Conservation (phyloP, 2,797 vertebrate species). For the Pelochelys cantorii region DNA sequence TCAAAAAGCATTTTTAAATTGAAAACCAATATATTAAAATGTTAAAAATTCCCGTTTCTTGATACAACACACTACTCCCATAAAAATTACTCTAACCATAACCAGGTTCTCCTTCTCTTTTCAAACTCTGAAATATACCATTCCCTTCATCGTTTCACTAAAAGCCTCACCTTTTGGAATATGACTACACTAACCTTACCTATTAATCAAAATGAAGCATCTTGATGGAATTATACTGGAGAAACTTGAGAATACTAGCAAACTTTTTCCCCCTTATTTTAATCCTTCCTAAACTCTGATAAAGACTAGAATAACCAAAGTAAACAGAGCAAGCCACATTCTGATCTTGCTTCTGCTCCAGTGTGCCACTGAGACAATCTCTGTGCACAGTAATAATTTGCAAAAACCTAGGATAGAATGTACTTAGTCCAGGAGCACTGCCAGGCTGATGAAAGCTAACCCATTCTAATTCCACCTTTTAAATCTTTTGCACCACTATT, state of each 20-base stretch:
- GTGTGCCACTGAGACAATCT: neutral
- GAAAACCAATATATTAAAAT: neutral
- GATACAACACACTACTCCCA: neutral
- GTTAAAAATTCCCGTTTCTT: neutral
- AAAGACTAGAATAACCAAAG: neutral
- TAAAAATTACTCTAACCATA: neutral
- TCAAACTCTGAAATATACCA: neutral
- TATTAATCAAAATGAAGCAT: conserved; percentile 2
- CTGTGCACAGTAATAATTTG: neutral
- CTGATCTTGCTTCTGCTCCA: accelerated
- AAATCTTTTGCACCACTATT: neutral
- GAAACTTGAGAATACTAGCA: conserved; percentile 15
- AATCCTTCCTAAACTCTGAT: neutral
- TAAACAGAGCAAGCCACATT: neutral
- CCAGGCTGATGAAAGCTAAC: neutral
- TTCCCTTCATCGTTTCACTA: neutral
- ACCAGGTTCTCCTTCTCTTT: neutral
- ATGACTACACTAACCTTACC: neutral
- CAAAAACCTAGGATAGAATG: neutral
- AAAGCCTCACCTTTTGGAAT: neutral
- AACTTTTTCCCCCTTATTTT: conserved; percentile 1
- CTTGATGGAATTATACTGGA: conserved; percentile 17
- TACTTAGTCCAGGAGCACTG: neutral
- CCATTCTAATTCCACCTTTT: neutral
- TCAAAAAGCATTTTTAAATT: neutral